A percentile compares a stretch with the other conserved stretches of the same genome.
Conservation (phyloP, 2,888 invertebrate species). For the Napeogenes sylphis region DNA sequence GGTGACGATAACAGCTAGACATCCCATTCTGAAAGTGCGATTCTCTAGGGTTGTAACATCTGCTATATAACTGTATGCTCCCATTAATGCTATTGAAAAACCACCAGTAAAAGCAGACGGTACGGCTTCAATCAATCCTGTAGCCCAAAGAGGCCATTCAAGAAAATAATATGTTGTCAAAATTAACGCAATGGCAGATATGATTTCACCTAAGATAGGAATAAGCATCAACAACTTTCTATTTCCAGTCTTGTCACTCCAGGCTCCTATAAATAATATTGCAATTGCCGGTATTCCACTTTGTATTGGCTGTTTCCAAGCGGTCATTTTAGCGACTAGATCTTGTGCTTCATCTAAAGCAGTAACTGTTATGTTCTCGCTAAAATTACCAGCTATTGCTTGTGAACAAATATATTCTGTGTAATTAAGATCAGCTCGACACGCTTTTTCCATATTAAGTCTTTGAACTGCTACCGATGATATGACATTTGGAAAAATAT, state of each 20-base stretch:
- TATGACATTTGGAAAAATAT: conserved; percentile 78
- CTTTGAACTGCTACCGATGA: conserved; percentile 77
- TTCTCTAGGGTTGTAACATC: conserved; percentile 78
- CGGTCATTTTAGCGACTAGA: conserved; percentile 71
- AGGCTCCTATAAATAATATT: conserved; percentile 78
- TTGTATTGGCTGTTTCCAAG: conserved; percentile 75
- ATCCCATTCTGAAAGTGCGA: conserved; percentile 79
- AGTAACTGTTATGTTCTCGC: conserved; percentile 47
- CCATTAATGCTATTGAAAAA: conserved; percentile 74
- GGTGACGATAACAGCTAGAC: conserved; percentile 75
- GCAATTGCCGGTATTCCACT: conserved; percentile 76
- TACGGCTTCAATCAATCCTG: conserved; percentile 73
- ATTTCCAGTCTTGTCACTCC: conserved; percentile 79
- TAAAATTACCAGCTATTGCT: conserved; percentile 49
- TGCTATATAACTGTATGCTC: conserved; percentile 79
- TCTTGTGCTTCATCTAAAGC: conserved; percentile 61
- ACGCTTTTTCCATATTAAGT: conserved; percentile 77
- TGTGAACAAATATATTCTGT: conserved; percentile 69
- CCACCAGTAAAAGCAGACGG: conserved; percentile 79
- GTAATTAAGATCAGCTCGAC: conserved; percentile 69
- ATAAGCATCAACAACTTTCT: conserved; percentile 77
- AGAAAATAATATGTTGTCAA: conserved; percentile 74
- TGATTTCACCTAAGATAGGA: conserved; percentile 75
- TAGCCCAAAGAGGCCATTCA: conserved; percentile 76
- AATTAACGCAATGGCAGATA: conserved; percentile 70